These are phyloP conservation scores for Aythya baeri DNA, from an alignment of 2,113 vertebrate species.

Conservation along the genomic window DNA sequence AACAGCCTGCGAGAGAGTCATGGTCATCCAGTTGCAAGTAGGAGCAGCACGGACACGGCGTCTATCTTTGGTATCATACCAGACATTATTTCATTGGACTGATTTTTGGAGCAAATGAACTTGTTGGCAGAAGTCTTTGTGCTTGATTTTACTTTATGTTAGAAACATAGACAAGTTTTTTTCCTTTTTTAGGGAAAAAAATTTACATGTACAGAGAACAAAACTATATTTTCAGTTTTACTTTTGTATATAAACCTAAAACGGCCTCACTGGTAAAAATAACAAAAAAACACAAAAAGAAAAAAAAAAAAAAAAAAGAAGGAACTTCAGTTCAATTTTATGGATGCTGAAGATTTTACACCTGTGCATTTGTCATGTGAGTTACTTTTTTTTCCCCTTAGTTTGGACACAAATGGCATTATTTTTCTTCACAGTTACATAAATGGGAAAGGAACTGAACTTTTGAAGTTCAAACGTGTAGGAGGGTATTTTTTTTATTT, in stretches of 20 bases:
- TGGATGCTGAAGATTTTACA: constrained; percentile 93
- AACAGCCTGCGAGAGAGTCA: constrained; percentile 89
- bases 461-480: constrained; percentile 73
- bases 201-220: constrained; percentile 98
- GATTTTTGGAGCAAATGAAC: constrained; percentile 65
- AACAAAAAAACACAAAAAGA: constrained; percentile 19
- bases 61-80: constrained; percentile 95
- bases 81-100: constrained; percentile 98
- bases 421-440: constrained; percentile 76
- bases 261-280: constrained; percentile 88
- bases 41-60: constrained; percentile 85
- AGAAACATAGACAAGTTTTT: constrained; percentile 73
- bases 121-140: constrained; percentile 70
- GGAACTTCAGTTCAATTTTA: constrained; percentile 91
- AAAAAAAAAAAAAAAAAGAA: constrained; percentile 63
- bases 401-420: constrained; percentile 85
- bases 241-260: constrained; percentile 99
- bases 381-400: constrained; percentile 76
- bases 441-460: constrained; percentile 68
- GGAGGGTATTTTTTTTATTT: not conserved
- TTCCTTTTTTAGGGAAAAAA: constrained; percentile 77
- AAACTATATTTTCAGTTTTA: constrained; percentile 99
- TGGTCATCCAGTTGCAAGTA: constrained; percentile 76
- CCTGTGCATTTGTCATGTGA: constrained; percentile 80
- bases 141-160: constrained; percentile 77